Percentiles rank a stretch among this genome's conserved stretches.
phyloP scores from a whole-genome alignment of 2,113 vertebrate genomes.

The Lagopus leucura region DNA sequence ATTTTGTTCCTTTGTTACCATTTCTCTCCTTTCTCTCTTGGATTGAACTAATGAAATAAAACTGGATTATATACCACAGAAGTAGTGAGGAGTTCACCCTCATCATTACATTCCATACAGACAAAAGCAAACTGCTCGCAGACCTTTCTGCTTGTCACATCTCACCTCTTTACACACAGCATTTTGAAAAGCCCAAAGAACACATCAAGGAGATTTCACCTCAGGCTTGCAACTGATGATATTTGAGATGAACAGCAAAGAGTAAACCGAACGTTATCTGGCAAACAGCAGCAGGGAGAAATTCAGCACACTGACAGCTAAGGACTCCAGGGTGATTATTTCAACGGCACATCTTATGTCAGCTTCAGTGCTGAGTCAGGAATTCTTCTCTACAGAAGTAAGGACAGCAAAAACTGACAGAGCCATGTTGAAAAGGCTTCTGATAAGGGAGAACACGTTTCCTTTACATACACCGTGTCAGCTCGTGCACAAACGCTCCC shows the following conservation, averaged over 20 bases:
- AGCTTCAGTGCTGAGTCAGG: conserved; percentile 28
- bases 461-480: not conserved
- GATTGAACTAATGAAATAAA: not conserved
- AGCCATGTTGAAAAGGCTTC: not conserved
- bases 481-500: not conserved
- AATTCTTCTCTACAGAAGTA: not conserved
- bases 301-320: not conserved
- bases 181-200: not conserved
- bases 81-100: not conserved
- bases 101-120: not conserved
- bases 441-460: not conserved
- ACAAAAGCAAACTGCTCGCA: not conserved
- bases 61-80: not conserved
- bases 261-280: not conserved
- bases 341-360: not conserved
- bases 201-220: not conserved
- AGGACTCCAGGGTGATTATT: not conserved
- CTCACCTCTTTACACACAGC: not conserved
- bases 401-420: not conserved
- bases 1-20: not conserved
- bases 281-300: not conserved
- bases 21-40: not conserved
- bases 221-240: not conserved
- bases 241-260: not conserved
- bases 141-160: not conserved